These are phyloP conservation scores for Phalacrocorax carbo DNA, from an alignment of 2,113 vertebrate genomes.

Conservation along the genomic window DNA sequence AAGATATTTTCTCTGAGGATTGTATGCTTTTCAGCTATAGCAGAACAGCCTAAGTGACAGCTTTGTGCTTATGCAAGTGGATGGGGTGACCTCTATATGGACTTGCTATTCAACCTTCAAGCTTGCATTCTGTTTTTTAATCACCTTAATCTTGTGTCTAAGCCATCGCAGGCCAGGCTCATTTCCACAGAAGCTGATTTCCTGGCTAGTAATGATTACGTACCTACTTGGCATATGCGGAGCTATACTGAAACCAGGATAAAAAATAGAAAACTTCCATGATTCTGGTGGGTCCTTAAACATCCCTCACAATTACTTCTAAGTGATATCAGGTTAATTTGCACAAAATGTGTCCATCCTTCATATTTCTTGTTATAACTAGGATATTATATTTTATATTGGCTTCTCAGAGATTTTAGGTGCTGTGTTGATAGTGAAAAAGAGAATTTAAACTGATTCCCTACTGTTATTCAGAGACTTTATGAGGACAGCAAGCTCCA, in stretches of 20 bases:
- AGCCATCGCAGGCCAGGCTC: background rate
- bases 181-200: background rate
- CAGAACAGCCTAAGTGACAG: background rate
- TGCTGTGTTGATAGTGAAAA: background rate
- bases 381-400: background rate
- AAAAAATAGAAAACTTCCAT: background rate
- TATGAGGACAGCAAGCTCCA: background rate
- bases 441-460: background rate
- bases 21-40: background rate
- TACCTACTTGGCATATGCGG: background rate
- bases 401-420: background rate
- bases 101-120: background rate
- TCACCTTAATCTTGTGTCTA: background rate
- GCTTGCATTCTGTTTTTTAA: background rate
- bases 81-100: rapidly evolving
- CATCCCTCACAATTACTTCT: background rate
- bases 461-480: background rate
- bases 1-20: background rate
- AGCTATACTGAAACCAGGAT: background rate
- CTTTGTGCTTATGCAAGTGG: background rate
- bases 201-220: background rate
- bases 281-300: background rate
- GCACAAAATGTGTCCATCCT: background rate
- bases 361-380: background rate
- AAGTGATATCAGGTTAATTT: background rate